A percentile compares a stretch with the other conserved stretches of the same genome.
phyloP scores from a whole-genome alignment of 2,888 invertebrate species.

The Drosophila emarginata region DNA sequence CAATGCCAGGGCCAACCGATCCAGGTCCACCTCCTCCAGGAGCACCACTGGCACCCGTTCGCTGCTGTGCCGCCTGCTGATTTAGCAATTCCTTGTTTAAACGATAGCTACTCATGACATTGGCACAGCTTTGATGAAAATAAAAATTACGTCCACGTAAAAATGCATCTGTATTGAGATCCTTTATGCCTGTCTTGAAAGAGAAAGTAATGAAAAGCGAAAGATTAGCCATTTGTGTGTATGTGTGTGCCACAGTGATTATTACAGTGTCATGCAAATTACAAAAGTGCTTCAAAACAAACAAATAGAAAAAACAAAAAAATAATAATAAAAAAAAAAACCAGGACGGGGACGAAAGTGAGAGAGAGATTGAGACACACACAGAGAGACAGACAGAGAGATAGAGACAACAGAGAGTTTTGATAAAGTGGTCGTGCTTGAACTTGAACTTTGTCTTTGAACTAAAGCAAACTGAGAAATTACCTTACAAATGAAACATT shows the following conservation, averaged over 20 bases:
- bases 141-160: conserved; percentile 81
- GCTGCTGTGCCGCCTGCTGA: conserved; percentile 59
- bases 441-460: conserved; percentile 34
- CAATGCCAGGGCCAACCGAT: conserved; percentile 30
- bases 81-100: conserved; percentile 80
- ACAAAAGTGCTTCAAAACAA: background rate
- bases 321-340: conserved; percentile 1
- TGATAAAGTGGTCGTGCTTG: conserved; percentile 31
- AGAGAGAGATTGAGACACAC: too few relatives aligned
- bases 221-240: conserved; percentile 29
- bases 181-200: conserved; percentile 82
- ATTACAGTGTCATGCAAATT: background rate
- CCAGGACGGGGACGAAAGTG: background rate
- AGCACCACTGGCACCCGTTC: conserved; percentile 8
- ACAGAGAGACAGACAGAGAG: background rate
- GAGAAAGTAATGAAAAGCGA: conserved; percentile 18
- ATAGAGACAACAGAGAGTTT: background rate
- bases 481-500: conserved; percentile 90
- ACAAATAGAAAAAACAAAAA: conserved; percentile 3
- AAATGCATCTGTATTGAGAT: conserved; percentile 81
- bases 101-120: conserved; percentile 82
- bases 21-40: conserved; percentile 38
- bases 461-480: conserved; percentile 81
- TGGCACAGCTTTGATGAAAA: conserved; percentile 82
- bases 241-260: background rate